phyloP scores from a whole-genome alignment of 2,797 vertebrate species.

The Clarias platycephalus region DNA sequence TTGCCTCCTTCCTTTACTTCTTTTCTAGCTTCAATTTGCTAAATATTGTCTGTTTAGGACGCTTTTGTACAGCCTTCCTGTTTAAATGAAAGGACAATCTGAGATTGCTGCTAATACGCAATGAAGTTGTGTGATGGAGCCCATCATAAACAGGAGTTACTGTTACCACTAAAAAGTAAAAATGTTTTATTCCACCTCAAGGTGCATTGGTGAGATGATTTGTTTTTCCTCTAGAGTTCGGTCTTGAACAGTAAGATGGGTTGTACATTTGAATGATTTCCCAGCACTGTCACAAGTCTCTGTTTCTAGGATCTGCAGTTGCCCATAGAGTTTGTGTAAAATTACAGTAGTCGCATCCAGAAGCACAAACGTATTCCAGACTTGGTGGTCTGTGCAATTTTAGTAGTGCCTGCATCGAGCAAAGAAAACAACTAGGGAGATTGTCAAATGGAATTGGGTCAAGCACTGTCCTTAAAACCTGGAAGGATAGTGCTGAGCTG shows the following conservation, averaged over 20 bases:
- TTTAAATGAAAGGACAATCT: not conserved
- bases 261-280: not conserved
- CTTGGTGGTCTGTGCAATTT: not conserved
- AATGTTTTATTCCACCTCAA: not conserved
- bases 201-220: not conserved
- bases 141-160: not conserved
- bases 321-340: not conserved
- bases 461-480: too few relatives aligned
- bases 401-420: too few relatives aligned
- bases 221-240: not conserved
- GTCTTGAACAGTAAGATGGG: not conserved
- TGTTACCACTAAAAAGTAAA: not conserved
- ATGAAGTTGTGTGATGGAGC: not conserved
- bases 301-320: not conserved
- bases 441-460: too few relatives aligned
- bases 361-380: not conserved
- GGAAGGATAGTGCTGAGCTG: too few relatives aligned
- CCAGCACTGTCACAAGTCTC: not conserved
- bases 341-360: not conserved
- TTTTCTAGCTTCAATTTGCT: not conserved
- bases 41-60: not conserved
- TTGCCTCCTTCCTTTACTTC: not conserved
- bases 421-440: too few relatives aligned
- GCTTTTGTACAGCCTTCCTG: not conserved
- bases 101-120: not conserved